Evolutionary conservation across 1,140 invertebrate genomes (phyloP).

Genomic region (Eumaeus atala): DNA sequence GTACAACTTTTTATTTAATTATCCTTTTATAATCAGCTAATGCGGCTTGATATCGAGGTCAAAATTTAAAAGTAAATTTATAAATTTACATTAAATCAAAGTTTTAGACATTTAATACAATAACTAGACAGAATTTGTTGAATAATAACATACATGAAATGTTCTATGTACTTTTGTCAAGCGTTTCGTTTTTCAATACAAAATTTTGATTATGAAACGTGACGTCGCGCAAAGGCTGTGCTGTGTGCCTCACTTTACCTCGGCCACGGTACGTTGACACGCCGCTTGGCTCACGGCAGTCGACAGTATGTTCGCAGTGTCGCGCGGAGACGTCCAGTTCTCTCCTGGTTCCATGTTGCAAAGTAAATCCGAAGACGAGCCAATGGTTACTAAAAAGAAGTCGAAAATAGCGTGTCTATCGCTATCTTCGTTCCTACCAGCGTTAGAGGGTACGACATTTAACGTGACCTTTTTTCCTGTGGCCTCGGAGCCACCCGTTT

Average conservation of each 20-base stretch:
- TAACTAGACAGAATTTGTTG: too few species aligned
- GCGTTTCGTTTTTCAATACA: too few species aligned
- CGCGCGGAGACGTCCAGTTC: slow-evolving; percentile 58
- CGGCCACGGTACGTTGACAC: slow-evolving; percentile 54
- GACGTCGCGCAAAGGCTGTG: slow-evolving; percentile 18
- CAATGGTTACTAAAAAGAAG: slow-evolving; percentile 66
- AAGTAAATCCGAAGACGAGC: slow-evolving; percentile 55
- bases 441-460: slow-evolving; percentile 59
- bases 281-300: slow-evolving; percentile 19
- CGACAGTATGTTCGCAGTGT: slow-evolving; percentile 46
- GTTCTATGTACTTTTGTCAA: too few species aligned
- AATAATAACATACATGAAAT: too few species aligned
- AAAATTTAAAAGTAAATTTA: too few species aligned
- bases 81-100: too few species aligned
- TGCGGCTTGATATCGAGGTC: too few species aligned
- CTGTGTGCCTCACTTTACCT: slow-evolving; percentile 45
- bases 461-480: slow-evolving; percentile 49
- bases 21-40: too few species aligned
- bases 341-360: slow-evolving; percentile 52
- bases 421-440: slow-evolving; percentile 59
- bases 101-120: too few species aligned
- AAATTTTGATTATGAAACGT: background rate
- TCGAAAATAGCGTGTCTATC: slow-evolving; percentile 67
- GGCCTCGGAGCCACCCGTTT: slow-evolving; percentile 59
- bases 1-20: too few species aligned